Conservation (phyloP, 2,113 vertebrate species). For the Tachysurus vachellii region DNA sequence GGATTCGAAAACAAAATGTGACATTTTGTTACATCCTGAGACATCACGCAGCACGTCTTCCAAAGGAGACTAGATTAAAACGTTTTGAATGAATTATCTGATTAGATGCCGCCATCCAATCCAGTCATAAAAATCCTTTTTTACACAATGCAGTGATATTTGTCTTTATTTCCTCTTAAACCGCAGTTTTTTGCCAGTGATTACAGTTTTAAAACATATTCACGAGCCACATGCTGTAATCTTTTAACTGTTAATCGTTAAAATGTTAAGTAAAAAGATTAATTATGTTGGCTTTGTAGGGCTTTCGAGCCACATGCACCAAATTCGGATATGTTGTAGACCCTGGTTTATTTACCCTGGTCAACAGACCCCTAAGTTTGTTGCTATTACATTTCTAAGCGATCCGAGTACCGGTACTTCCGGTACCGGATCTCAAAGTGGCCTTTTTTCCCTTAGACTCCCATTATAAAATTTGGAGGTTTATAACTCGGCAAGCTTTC, state of each 20-base stretch:
- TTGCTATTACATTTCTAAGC: no score
- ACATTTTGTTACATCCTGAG: background rate
- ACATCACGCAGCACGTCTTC: background rate
- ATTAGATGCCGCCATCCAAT: background rate
- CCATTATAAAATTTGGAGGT: no score
- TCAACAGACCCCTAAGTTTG: no score
- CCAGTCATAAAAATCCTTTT: background rate
- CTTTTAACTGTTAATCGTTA: background rate
- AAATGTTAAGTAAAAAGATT: no score
- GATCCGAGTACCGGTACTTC: no score
- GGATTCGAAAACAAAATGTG: background rate
- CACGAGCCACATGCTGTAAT: background rate
- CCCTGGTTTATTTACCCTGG: no score
- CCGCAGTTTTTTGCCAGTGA: background rate
- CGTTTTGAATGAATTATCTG: background rate
- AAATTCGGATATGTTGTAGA: no score
- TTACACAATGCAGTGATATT: background rate
- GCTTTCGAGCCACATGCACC: no score
- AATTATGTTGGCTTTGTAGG: no score
- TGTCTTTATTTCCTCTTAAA: background rate
- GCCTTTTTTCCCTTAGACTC: no score
- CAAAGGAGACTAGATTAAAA: background rate
- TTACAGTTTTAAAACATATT: background rate
- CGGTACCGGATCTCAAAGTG: no score
- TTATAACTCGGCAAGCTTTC: no score